Conservation (phyloP, 2,888 invertebrate species). For the Caenorhabditis macrosperma region DNA sequence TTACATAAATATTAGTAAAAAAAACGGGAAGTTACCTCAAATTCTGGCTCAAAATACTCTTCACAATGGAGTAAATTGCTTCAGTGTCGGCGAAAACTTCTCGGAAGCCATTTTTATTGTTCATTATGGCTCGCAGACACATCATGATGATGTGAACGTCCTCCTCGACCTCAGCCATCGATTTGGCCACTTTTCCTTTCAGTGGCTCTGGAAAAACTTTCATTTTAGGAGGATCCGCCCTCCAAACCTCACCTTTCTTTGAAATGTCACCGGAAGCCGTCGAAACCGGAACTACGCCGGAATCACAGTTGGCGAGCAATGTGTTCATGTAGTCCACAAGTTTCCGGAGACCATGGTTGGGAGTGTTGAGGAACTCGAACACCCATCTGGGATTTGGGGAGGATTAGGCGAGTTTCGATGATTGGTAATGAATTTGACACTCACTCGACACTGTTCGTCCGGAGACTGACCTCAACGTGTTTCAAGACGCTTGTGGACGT, state of each 20-base stretch:
- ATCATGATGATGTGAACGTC: conserved; percentile 99
- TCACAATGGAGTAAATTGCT: conserved; percentile 97
- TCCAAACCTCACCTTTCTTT: conserved; percentile 38
- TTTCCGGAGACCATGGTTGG: conserved; percentile 95
- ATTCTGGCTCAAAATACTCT: conserved; percentile 96
- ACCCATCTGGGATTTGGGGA: conserved; percentile 98
- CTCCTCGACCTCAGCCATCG: conserved; percentile 84
- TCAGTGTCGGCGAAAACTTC: conserved; percentile 98
- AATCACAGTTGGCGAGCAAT: conserved; percentile 68
- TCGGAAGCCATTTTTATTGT: conserved; percentile 99
- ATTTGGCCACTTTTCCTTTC: conserved; percentile 63
- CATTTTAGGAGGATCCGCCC: no score
- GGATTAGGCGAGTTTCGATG: neutral
- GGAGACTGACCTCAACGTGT: conserved; percentile 97
- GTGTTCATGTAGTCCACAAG: conserved; percentile 94
- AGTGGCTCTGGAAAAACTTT: conserved; percentile 37
- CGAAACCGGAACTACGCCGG: neutral
- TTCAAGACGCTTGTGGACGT: conserved; percentile 98
- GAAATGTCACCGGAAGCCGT: conserved; percentile 26
- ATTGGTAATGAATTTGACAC: conserved; percentile 78
- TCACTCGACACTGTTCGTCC: conserved; percentile 99
- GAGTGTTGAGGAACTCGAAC: conserved; percentile 95
- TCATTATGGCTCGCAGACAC: conserved; percentile 99
- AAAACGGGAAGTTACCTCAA: conserved; percentile 82
- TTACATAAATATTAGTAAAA: neutral